Conservation (phyloP, 2,797 vertebrate species). For the Characodon lateralis region DNA sequence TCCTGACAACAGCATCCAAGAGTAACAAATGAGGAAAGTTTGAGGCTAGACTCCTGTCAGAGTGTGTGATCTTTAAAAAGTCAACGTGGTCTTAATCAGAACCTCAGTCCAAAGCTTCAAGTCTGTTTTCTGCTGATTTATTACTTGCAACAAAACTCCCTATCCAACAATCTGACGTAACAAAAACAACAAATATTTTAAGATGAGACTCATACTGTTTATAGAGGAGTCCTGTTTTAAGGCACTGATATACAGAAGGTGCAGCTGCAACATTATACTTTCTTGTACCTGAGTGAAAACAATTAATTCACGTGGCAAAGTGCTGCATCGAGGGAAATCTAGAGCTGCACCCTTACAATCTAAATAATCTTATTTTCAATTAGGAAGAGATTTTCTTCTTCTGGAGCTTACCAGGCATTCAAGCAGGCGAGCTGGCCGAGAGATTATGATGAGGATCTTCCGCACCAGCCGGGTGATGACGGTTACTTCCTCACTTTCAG, state of each 20-base stretch:
- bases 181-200: not conserved
- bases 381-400: constrained; percentile 29
- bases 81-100: not conserved
- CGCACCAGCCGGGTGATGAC: constrained; percentile 90
- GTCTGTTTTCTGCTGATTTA: not conserved
- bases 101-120: not conserved
- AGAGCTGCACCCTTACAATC: not conserved
- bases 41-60: not conserved
- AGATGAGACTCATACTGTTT: not conserved
- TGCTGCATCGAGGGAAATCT: not conserved
- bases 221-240: not conserved
- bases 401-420: constrained; percentile 90
- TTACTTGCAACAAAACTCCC: not conserved
- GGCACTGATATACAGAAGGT: not conserved
- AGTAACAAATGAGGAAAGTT: constrained; percentile 28
- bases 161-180: not conserved
- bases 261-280: not conserved
- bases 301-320: not conserved
- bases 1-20: constrained; percentile 79
- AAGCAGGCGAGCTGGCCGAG: constrained; percentile 91
- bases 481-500: constrained; percentile 92
- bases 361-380: constrained; percentile 41
- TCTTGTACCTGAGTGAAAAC: not conserved
- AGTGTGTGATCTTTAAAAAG: not conserved
- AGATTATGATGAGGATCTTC: constrained; percentile 95